Conservation (phyloP, 37 sponge, comb jelly and placozoan species). For the Spongia lamella region DNA sequence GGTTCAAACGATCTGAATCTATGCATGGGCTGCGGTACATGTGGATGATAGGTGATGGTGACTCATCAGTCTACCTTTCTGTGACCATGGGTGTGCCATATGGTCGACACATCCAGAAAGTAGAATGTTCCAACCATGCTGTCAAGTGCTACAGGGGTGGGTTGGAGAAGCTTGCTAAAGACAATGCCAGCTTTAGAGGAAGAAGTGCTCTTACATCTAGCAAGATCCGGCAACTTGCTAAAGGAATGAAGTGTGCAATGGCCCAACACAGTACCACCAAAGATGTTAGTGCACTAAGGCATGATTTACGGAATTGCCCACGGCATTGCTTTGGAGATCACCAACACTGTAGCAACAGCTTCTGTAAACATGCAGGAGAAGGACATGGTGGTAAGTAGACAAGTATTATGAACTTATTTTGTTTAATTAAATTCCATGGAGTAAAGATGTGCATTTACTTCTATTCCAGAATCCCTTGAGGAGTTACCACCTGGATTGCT, state of each 20-base stretch:
- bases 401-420: too few relatives aligned
- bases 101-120: constrained; percentile 8
- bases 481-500: constrained; percentile 11
- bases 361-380: too few relatives aligned
- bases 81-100: background rate
- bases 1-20: constrained; percentile 19
- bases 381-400: too few relatives aligned
- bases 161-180: constrained; percentile 19
- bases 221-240: constrained; percentile 14
- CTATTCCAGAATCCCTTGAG: background rate
- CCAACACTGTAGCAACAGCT: constrained; percentile 18
- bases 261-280: constrained; percentile 9
- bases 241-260: constrained; percentile 30
- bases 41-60: constrained; percentile 5
- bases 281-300: constrained; percentile 17
- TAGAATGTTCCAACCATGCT: constrained; percentile 39
- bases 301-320: constrained; percentile 42
- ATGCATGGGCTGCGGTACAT: constrained; percentile 10
- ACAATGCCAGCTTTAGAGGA: constrained; percentile 31
- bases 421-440: too few relatives aligned
- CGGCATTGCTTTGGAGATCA: constrained; percentile 37
- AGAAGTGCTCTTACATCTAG: constrained; percentile 10
- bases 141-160: constrained; percentile 17
- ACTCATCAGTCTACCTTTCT: background rate
- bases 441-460: too few relatives aligned